Evolutionary conservation across 2,888 invertebrate genomes (phyloP), one percentile per base, ranked within the genome.

Genomic region (Nomada fabriciana): DNA sequence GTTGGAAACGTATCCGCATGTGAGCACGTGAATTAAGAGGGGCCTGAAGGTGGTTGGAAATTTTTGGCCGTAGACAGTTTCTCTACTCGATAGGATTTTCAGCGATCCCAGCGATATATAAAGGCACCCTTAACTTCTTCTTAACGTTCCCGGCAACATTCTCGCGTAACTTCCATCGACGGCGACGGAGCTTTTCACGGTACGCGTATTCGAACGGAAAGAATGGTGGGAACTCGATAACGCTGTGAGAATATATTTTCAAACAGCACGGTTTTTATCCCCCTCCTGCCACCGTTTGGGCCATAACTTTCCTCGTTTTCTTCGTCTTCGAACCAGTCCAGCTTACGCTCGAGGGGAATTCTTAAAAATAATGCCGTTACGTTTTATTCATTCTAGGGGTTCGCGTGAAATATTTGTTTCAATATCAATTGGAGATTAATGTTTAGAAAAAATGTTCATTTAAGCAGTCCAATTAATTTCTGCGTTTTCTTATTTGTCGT

Each of bases 191-290:
- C 76, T 71, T 83, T 76, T 78, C 76, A 73, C 61, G 23, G 50
- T 29, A 29, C 36, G 55, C 69, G 65, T 78, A 65, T 70, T 86
- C 78, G 74, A 80, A 65, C 74, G 80, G 76, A 61, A 86, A 82
- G 72, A 83, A 83, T 55, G 63, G 76, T 47, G 36, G 83, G 74
- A 83, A 71, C 57, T 59, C 83, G 86, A 85, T 83, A 85, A 85
- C 77, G 71, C 60, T 68, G 64, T 53, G 77, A 77, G 70, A 73
- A 85, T 77, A 77, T 86, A 76, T 80, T 75, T 80, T 63, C 75
- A 72, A 80, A 77, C 72, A 71, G 25, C 64, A 75, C 57, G 61
- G 59, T 60, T 74, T 55, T 55, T 13, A 20, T 23, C n/a, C 59
- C 20, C 5, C n/a, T 71, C 11, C 23, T 23, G 13, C 36, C 23